These are phyloP conservation scores for Drosophila meridionalis DNA, from an alignment of 2,888 invertebrate species.

Conservation along the genomic window DNA sequence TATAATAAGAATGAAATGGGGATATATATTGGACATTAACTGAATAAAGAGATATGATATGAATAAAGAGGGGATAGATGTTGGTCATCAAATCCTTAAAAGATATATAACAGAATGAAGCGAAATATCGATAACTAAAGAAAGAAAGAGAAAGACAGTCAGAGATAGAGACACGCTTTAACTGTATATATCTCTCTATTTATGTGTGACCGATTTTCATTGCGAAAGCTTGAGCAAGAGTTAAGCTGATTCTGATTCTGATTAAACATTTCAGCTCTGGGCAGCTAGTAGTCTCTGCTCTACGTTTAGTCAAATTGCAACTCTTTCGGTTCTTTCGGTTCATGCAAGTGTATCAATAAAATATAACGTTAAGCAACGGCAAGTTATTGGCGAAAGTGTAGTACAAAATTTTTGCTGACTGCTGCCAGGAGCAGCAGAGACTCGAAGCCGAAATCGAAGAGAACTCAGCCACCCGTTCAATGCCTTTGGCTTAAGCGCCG, in stretches of 20 bases:
- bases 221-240: background rate
- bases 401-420: slow-evolving; percentile 68
- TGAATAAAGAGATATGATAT: too few relatives aligned
- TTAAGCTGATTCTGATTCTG: background rate
- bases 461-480: slow-evolving; percentile 35
- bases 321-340: slow-evolving; percentile 14
- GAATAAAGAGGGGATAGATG: too few relatives aligned
- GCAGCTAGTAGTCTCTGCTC: background rate
- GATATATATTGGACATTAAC: too few relatives aligned
- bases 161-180: background rate
- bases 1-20: too few relatives aligned
- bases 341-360: slow-evolving; percentile 37
- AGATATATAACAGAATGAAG: too few relatives aligned
- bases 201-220: background rate
- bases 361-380: slow-evolving; percentile 57
- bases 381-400: slow-evolving; percentile 64
- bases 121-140: too few relatives aligned
- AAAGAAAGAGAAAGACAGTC: too few relatives aligned
- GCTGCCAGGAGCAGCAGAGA: slow-evolving; percentile 53
- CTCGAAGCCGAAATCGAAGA: slow-evolving; percentile 23
- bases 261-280: too few relatives aligned
- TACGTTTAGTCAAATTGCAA: background rate
- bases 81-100: too few relatives aligned
- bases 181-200: too few relatives aligned
- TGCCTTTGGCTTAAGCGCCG: slow-evolving; percentile 65